Evolutionary conservation across 1,140 invertebrate species (phyloP), one percentile per base, ranked within the genome.

Genomic region (Drosophila serrata): DNA sequence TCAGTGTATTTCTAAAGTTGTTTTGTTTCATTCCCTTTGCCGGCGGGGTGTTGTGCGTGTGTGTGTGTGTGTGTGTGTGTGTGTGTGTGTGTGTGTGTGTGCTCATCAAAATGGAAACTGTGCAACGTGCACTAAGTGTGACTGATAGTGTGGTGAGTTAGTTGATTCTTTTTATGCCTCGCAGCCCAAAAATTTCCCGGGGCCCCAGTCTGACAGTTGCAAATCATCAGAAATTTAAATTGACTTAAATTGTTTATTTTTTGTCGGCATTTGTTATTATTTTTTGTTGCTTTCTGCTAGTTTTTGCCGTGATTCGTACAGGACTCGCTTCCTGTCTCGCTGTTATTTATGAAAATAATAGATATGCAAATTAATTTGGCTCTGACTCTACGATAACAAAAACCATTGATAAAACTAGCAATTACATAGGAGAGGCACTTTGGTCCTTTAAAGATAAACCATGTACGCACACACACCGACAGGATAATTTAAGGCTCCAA

Each of bases 221-320:
- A 90, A 88, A 88, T 88, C 85, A 88, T 90, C 85, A 79, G 74
- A 90, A 88, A 88, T 88, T 88, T 90, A 88, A 88, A 88, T 90
- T 90, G 85, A 88, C 85, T 88, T 85, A 90, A 88, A 90, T 88
- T 88, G 85, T 88, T 88, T 81, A 78, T 90, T 88, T 82, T 82
- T 76, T 70, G 56, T 49, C 22, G 73, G 17, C 27, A 17, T 1
- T n/a, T 59, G 27, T 35, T 15, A 24, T 58, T 37, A 35, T 31
- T 56, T 51, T 55, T 12, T 12, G 24, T 4, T 24, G 24, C 9
- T 11, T 33, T 12, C 27, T 42, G 24, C 33, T 73, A 49, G 49
- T 75, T 82, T 88, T 60, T 80, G 57, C 59, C 70, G 65, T 88
- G 82, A 86, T 82, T 88, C 69, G 43, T 53, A 51, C 79, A 65